Evolutionary conservation across 2,888 invertebrate species (phyloP).

Genomic region (Anorthoa munda): DNA sequence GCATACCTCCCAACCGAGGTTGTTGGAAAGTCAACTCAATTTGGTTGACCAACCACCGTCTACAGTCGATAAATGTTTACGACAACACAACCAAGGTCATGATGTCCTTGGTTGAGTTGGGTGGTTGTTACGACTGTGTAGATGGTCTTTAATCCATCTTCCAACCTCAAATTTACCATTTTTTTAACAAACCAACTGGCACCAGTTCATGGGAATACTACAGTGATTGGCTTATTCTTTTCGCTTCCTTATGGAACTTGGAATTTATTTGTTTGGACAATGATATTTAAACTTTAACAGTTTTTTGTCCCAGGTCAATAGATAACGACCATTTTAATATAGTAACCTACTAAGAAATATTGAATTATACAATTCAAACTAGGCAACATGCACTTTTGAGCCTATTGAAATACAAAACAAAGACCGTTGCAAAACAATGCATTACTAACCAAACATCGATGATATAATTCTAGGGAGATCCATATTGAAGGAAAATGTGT

Average conservation of each 20-base stretch:
- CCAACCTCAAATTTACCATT: too few relatives aligned
- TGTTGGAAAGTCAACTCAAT: too few relatives aligned
- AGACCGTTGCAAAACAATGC: not conserved
- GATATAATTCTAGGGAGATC: conserved; percentile 7
- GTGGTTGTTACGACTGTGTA: too few relatives aligned
- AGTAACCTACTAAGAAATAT: not conserved
- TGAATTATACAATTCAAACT: not conserved
- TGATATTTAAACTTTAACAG: not conserved
- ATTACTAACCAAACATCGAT: conserved; percentile 4
- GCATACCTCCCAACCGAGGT: too few relatives aligned
- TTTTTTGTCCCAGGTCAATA: not conserved
- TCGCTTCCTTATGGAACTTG: not conserved
- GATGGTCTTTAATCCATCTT: too few relatives aligned
- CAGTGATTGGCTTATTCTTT: not conserved
- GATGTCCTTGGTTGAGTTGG: too few relatives aligned
- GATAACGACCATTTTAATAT: not conserved
- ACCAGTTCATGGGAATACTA: not conserved
- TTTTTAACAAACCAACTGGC: too few relatives aligned
- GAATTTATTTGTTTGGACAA: not conserved
- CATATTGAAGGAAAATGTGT: conserved; percentile 28
- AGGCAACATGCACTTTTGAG: not conserved
- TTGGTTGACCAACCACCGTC: too few relatives aligned
- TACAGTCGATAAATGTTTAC: too few relatives aligned
- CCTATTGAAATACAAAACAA: not conserved
- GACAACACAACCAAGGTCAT: too few relatives aligned